A percentile compares a stretch with the other conserved stretches of the same genome.
Evolutionary conservation across 1,140 invertebrate genomes (phyloP).

Genomic region (Hormaphis cornu): DNA sequence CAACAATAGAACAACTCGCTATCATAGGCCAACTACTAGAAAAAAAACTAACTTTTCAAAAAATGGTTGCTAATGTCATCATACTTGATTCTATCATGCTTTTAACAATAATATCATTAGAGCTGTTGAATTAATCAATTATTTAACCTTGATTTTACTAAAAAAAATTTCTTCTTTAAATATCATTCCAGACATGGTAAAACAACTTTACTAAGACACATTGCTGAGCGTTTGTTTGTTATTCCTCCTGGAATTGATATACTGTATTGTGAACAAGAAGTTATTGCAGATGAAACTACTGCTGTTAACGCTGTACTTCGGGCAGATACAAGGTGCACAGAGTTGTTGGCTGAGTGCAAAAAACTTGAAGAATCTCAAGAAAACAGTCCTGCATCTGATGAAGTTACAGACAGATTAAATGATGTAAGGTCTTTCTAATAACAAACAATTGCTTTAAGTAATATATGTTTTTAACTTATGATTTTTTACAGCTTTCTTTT

Average conservation of each 20-base stretch:
- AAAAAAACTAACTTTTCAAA: no score
- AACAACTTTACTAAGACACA: slow-evolving; percentile 92
- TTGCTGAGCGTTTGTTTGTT: slow-evolving; percentile 75
- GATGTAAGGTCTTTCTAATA: slow-evolving; percentile 57
- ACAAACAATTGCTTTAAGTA: neutral
- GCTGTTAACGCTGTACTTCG: slow-evolving; percentile 89
- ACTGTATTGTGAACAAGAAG: slow-evolving; percentile 97
- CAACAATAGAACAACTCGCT: slow-evolving; percentile 29
- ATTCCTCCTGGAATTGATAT: slow-evolving; percentile 97
- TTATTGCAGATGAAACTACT: slow-evolving; percentile 81
- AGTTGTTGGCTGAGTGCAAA: slow-evolving; percentile 72
- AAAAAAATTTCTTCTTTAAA: neutral
- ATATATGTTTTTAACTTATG: neutral
- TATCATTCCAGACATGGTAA: slow-evolving; percentile 72
- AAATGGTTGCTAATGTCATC: no score
- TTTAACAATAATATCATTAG: no score
- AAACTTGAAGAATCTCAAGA: slow-evolving; percentile 63
- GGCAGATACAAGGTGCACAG: slow-evolving; percentile 79
- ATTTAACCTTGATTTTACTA: no score
- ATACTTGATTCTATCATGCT: no score
- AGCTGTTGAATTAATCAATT: no score
- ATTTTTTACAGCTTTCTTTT: neutral
- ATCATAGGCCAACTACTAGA: neutral
- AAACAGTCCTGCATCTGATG: slow-evolving; percentile 49
- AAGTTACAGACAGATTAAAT: slow-evolving; percentile 66